phyloP scores from a whole-genome alignment of 2,797 vertebrate species.

The Euphonia xanthogaster region DNA sequence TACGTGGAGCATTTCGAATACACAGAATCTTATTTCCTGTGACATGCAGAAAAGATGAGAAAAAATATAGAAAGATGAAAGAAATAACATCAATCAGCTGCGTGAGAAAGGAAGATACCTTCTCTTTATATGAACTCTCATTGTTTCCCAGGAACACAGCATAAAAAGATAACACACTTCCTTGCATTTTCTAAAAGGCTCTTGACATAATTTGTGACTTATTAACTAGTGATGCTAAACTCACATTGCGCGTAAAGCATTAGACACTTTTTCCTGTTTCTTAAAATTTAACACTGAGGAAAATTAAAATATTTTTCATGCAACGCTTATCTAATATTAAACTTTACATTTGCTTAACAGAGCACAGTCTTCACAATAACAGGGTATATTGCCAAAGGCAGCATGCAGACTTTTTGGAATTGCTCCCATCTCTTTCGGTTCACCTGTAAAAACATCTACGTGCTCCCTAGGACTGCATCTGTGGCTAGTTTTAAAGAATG shows the following conservation, averaged over 20 bases:
- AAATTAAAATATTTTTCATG: slow-evolving; percentile 75
- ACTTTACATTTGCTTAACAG: slow-evolving; percentile 82
- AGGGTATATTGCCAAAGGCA: slow-evolving; percentile 84
- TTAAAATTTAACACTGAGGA: slow-evolving; percentile 68
- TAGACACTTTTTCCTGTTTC: slow-evolving; percentile 59
- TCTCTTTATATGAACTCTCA: slow-evolving; percentile 70
- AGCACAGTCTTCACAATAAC: slow-evolving; percentile 84
- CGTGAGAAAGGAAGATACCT: slow-evolving; percentile 68
- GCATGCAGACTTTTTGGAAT: slow-evolving; percentile 82
- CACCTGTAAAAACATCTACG: slow-evolving; percentile 88
- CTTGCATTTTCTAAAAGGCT: slow-evolving; percentile 71
- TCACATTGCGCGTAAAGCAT: slow-evolving; percentile 40
- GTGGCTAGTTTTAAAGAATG: slow-evolving; percentile 84
- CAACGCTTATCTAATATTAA: slow-evolving; percentile 79
- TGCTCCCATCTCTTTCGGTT: slow-evolving; percentile 84
- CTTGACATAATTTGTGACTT: slow-evolving; percentile 73
- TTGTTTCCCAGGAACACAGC: slow-evolving; percentile 72
- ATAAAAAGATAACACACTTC: slow-evolving; percentile 71
- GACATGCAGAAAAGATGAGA: slow-evolving; percentile 53
- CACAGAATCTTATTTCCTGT: slow-evolving; percentile 59
- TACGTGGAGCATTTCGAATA: slow-evolving; percentile 37
- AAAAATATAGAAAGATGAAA: slow-evolving; percentile 64
- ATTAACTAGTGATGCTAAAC: slow-evolving; percentile 68
- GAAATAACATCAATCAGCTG: slow-evolving; percentile 64
- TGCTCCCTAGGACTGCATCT: slow-evolving; percentile 84